These are phyloP conservation scores for Solen grandis DNA, from an alignment of 1,140 invertebrate genomes.

Conservation along the genomic window DNA sequence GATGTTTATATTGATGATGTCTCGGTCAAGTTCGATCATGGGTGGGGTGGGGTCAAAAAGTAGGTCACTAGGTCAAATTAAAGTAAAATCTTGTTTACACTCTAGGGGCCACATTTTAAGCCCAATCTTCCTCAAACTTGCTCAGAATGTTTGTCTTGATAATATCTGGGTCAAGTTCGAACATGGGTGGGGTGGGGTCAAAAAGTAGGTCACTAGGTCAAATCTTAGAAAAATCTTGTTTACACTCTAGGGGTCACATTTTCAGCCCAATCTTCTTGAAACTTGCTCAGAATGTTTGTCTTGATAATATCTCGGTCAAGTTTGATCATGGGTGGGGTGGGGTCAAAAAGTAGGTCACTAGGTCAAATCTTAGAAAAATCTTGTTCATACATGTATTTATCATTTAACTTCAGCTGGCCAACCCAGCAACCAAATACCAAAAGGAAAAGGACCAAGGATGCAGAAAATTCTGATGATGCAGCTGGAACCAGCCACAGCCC, in stretches of 20 bases:
- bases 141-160: constrained; percentile 10
- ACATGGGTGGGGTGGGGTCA: not conserved
- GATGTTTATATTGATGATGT: not conserved
- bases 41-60: constrained; percentile 40
- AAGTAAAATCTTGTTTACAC: constrained; percentile 46
- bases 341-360: not conserved
- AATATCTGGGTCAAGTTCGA: constrained; percentile 43
- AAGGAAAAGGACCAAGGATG: constrained; percentile 42
- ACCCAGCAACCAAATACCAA: constrained; percentile 41
- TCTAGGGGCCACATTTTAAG: constrained; percentile 18
- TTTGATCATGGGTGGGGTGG: constrained; percentile 21
- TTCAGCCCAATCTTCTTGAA: constrained; percentile 4
- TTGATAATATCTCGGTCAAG: constrained; percentile 45
- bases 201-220: constrained; percentile 9
- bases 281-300: constrained; percentile 2
- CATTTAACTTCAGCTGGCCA: constrained; percentile 50
- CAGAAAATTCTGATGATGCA: constrained; percentile 53
- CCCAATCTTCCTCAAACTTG: constrained; percentile 4
- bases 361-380: constrained; percentile 2
- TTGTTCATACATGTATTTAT: constrained; percentile 46
- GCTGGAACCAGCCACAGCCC: constrained; percentile 47
- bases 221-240: constrained; percentile 33
- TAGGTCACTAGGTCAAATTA: constrained; percentile 40
- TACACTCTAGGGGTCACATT: constrained; percentile 30
- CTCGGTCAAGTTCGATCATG: not conserved